A percentile compares a stretch with the other conserved stretches of the same genome.
Conservation (phyloP, 2,888 invertebrate genomes). For the Drosophila limbata region DNA sequence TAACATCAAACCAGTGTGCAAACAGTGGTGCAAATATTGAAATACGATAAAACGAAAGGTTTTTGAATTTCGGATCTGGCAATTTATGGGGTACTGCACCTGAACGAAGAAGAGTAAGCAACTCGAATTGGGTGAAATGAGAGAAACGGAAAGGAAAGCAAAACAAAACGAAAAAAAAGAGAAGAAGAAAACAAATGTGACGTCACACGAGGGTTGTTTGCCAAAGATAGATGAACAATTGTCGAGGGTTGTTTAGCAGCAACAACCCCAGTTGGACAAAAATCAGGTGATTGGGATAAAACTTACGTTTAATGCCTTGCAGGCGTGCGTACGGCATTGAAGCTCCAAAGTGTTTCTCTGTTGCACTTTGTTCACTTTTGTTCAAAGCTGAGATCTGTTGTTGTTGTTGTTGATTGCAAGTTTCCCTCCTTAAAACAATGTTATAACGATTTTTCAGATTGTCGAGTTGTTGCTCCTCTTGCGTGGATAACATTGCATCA, state of each 20-base stretch:
- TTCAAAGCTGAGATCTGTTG: constrained; percentile 22
- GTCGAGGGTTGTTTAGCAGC: constrained; percentile 14
- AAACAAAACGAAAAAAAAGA: constrained; percentile 20
- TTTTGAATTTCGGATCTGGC: constrained; percentile 17
- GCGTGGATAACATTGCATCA: neutral
- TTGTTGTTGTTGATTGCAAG: constrained; percentile 25
- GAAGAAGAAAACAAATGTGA: constrained; percentile 16
- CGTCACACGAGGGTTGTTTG: constrained; percentile 26
- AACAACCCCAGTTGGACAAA: neutral
- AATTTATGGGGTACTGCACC: constrained; percentile 35
- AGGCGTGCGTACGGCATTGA: constrained; percentile 24
- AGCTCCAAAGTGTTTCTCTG: neutral
- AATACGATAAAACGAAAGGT: constrained; percentile 14
- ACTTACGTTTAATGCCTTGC: constrained; percentile 46
- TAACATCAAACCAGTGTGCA: neutral
- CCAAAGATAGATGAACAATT: constrained; percentile 3
- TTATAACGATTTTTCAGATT: constrained; percentile 17
- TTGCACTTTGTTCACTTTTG: neutral
- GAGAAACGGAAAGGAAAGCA: constrained; percentile 1
- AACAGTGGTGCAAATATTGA: constrained; percentile 22
- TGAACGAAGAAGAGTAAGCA: constrained; percentile 3
- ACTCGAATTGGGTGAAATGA: neutral
- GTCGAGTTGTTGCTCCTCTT: neutral
- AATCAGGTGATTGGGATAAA: constrained; percentile 38
- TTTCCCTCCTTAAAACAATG: constrained; percentile 2